Percentiles rank a stretch among this genome's conserved stretches.
phyloP scores from a whole-genome alignment of 2,113 vertebrate genomes.

The Setophaga petechia region DNA sequence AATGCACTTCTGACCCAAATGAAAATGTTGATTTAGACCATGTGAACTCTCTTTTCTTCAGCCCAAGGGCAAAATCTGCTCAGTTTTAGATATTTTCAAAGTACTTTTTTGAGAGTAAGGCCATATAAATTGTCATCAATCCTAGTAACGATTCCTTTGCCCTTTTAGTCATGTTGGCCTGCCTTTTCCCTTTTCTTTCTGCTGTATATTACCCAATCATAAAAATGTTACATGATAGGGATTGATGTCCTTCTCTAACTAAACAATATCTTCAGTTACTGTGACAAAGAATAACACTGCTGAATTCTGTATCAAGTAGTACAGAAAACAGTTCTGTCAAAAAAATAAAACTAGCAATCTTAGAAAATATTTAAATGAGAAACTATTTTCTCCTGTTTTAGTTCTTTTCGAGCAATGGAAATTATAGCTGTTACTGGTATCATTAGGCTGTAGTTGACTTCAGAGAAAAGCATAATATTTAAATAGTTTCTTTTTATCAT shows the following conservation, averaged over 20 bases:
- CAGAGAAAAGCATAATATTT: background rate
- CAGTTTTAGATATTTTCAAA: background rate
- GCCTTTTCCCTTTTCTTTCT: background rate
- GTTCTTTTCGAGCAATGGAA: background rate
- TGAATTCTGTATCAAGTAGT: background rate
- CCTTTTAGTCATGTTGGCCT: background rate
- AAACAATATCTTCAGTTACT: background rate
- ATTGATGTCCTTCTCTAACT: background rate
- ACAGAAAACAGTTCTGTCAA: background rate
- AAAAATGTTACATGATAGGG: background rate
- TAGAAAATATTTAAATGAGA: background rate
- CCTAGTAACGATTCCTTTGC: background rate
- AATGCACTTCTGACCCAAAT: background rate
- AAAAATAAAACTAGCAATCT: background rate
- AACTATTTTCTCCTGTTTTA: background rate
- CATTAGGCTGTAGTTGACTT: background rate
- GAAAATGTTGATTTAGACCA: background rate
- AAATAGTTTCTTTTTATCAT: background rate
- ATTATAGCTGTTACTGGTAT: background rate
- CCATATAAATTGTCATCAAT: background rate
- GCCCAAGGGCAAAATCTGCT: background rate
- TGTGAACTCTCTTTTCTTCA: background rate
- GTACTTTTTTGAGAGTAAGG: background rate
- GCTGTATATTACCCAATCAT: background rate
- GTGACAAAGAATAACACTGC: background rate